Evolutionary conservation across 2,113 vertebrate genomes (phyloP), one percentile per base, ranked within the genome.

Genomic region (Pollachius pollachius): DNA sequence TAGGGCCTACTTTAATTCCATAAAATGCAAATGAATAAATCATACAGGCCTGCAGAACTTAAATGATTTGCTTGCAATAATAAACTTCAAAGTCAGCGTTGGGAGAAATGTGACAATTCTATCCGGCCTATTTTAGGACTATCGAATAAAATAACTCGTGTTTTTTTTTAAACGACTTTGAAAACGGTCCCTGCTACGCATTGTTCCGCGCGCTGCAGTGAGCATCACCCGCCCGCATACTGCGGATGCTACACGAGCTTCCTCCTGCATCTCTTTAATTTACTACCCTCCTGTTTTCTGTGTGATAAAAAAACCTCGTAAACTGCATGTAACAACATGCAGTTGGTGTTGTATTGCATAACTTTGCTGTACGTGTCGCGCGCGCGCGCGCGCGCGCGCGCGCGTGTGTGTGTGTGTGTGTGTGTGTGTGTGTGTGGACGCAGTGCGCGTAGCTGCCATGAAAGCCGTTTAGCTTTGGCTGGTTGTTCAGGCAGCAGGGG

Each of bases 291-390:
- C 41, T 48, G 9, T 48, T 48, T 48, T 48, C 41, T 48, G 12
- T 48, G 4, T 12, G 41, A 48, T 8, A 48, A 48, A 11, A 48
- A 48, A 48, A 13, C 4, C 30, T 30, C 30, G 30, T 1, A 48
- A 5, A 48, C 41, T 11, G 41, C 41, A 48, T 30, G 41, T 48
- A 11, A 11, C 41, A 7, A 7, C 7, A 2, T 15, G 54, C 17
- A 5, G 54, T 16, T 57, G 5, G 41, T 72, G 72, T 68, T 84
- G 52, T 21, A 23, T 88, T 86, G 75, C 85, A 81, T 89, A 88
- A 88, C 81, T 57, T 48, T 57, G 72, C 69, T 15, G 67, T 69
- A n/a, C 52, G 52, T 54, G 52, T 15, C 12, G 52, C 3, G 52
- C 57, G 0, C 3, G 68, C 0, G 57, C 17, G 73, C 7, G 23